Base-by-base conservation (phyloP, 2,113 vertebrate species). In the Helogale parvula region DNA sequence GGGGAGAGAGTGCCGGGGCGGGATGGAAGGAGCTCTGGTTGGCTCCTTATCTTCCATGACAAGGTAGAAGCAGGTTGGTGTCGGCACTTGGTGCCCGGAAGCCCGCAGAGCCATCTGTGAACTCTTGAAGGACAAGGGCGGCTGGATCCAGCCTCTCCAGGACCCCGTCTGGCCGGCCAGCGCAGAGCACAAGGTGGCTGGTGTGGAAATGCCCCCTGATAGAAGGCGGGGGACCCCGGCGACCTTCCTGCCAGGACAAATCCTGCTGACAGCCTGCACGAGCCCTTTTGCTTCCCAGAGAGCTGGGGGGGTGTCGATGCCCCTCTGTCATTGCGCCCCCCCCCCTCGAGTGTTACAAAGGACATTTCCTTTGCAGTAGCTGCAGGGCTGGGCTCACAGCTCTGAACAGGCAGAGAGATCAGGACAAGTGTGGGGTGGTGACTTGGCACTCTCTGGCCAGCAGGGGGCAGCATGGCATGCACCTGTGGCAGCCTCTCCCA, bases 131-230 rank as follows among this genome's bases (percentile, higher is more conserved):
- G 71, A 27, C 17, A 0, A 45, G 63, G 38, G 45, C 33, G 1
- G 29, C 65, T 4, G 35, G 11, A 27, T 9, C 25, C 2, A 0
- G 3, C 10, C n/a, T 35, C 27, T n/a, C 27, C 1, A 3, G 68
- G 57, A 6, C 13, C 35, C 47, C 5, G 0, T 0, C 47, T 29
- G 47, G 76, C 21, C 10, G 3, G 54, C 29, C n/a, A 33, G 57
- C 0, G 0, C 33, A 7, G 52, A 57, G 54, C 0, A 1, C 2
- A 0, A 5, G 2, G 11, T 0, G 5, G 27, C 14, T 17, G 57
- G 45, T 47, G 45, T 74, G 3, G 2, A 33, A 19, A 17, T 3
- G 29, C 13, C 50, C 2, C 17, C 16, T 1, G 14, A 10, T 11
- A 7, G 54, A 41, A 52, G 10, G 5, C 41, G 33, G 0, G 6